Conservation (phyloP, 2,797 vertebrate species). For the Chaunax sp. region DNA sequence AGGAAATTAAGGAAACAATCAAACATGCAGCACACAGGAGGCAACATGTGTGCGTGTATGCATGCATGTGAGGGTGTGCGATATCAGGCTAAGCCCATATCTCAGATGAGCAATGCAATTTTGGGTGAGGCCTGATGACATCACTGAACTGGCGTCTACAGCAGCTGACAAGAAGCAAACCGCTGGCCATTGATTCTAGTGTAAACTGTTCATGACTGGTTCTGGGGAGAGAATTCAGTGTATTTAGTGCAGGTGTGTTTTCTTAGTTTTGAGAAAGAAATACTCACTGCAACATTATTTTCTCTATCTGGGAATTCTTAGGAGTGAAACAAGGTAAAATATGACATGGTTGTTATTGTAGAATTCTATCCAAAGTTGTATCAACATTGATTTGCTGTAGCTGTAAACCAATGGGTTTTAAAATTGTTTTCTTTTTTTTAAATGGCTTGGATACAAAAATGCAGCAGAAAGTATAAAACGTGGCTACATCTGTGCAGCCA, state of each 20-base stretch:
- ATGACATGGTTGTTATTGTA: not conserved
- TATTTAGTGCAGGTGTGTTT: slow-evolving; percentile 12
- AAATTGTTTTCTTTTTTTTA: not conserved
- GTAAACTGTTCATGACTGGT: slow-evolving; percentile 35
- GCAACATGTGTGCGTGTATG: slow-evolving; percentile 13
- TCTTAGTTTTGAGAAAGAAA: slow-evolving; percentile 30
- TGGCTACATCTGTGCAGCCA: slow-evolving; percentile 5
- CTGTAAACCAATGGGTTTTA: slow-evolving; percentile 17
- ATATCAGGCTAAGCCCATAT: slow-evolving; percentile 21
- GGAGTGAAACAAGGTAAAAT: not conserved
- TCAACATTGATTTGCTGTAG: not conserved
- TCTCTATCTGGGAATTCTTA: not conserved
- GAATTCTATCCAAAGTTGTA: not conserved
- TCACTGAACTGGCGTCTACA: slow-evolving; percentile 20
- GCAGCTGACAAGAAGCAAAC: slow-evolving; percentile 38
- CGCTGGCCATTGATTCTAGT: slow-evolving; percentile 28
- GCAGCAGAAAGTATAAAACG: slow-evolving; percentile 19
- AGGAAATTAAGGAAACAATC: slow-evolving; percentile 34
- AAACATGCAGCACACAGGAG: slow-evolving; percentile 28
- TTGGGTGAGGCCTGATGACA: slow-evolving; percentile 36
- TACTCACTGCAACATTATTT: not conserved
- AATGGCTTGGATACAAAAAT: slow-evolving; percentile 14
- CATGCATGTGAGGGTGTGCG: slow-evolving; percentile 1
- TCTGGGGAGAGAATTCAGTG: slow-evolving; percentile 31
- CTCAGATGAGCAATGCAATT: slow-evolving; percentile 30